These are phyloP conservation scores for Lineus longissimus DNA, from an alignment of 1,140 invertebrate species.

Conservation along the genomic window DNA sequence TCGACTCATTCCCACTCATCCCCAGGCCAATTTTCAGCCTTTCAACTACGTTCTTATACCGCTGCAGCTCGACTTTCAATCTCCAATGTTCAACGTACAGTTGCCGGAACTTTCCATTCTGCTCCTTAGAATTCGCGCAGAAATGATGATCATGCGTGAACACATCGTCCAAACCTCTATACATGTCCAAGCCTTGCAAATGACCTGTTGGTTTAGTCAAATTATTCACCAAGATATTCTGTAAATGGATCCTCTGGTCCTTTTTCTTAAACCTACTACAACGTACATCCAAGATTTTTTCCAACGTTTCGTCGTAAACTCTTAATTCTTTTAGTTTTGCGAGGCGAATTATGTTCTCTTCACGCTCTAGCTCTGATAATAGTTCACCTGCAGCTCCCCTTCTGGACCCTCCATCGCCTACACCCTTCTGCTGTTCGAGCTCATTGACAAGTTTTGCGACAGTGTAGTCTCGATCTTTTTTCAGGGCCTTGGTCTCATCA, in stretches of 20 bases:
- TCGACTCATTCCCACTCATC: too few relatives aligned
- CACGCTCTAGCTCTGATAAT: neutral
- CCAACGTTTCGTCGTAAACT: neutral
- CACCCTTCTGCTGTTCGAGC: too few relatives aligned
- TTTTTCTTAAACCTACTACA: neutral
- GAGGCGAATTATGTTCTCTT: neutral
- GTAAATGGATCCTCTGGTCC: neutral
- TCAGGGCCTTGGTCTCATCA: too few relatives aligned
- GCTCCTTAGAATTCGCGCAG: neutral
- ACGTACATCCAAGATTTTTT: constrained; percentile 1
- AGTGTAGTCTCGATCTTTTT: too few relatives aligned
- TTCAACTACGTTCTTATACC: neutral
- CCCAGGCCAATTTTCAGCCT: neutral
- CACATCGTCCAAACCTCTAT: neutral
- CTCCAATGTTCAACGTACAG: neutral
- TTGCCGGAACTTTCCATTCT: constrained; percentile 1
- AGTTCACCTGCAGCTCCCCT: neutral
- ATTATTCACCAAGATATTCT: neutral
- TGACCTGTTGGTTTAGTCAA: neutral
- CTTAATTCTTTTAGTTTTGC: neutral
- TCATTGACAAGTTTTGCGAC: too few relatives aligned
- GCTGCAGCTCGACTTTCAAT: neutral
- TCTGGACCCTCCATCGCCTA: too few relatives aligned
- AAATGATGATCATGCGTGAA: neutral
- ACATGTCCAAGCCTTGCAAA: neutral